Evolutionary conservation across 2,797 vertebrate genomes (phyloP).

Genomic region (Atherinosoma microstoma): DNA sequence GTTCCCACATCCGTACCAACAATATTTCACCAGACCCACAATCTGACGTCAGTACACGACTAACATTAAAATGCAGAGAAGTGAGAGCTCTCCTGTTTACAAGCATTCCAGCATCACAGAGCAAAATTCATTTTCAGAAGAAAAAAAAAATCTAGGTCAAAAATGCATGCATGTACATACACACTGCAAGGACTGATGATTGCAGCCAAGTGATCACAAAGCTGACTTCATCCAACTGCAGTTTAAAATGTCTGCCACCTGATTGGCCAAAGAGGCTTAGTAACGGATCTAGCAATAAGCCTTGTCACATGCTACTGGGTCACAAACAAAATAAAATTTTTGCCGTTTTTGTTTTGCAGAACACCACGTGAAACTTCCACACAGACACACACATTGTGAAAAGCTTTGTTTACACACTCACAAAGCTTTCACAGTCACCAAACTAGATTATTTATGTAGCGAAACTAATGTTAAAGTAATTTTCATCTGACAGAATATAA

Average conservation of each 20-base stretch:
- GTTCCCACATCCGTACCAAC: conserved; percentile 30
- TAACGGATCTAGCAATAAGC: conserved; percentile 75
- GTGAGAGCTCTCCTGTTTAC: not conserved
- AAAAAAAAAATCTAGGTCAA: conserved; percentile 58
- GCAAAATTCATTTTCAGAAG: conserved; percentile 21
- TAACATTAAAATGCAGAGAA: conserved; percentile 8
- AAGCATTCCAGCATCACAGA: conserved; percentile 5
- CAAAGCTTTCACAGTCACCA: not conserved
- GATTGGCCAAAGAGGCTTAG: conserved; percentile 81
- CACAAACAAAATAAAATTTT: conserved; percentile 64
- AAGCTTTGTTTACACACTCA: not conserved
- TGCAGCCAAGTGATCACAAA: conserved; percentile 64
- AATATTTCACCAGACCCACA: conserved; percentile 18
- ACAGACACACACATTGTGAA: not conserved
- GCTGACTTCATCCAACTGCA: conserved; percentile 61
- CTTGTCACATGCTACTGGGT: conserved; percentile 72
- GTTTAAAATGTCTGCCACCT: conserved; percentile 74
- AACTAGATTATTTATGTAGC: not conserved
- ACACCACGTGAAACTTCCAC: conserved; percentile 4
- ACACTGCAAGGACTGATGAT: conserved; percentile 34
- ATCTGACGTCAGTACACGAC: conserved; percentile 19
- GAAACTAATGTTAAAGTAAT: not conserved
- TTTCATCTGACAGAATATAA: not conserved
- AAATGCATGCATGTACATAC: conserved; percentile 18
- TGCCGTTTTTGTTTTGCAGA: conserved; percentile 21